Evolutionary conservation across 92 coral and sea anemone genomes (phyloP), one percentile per base, ranked within the genome.

Genomic region (Bergia sp.): DNA sequence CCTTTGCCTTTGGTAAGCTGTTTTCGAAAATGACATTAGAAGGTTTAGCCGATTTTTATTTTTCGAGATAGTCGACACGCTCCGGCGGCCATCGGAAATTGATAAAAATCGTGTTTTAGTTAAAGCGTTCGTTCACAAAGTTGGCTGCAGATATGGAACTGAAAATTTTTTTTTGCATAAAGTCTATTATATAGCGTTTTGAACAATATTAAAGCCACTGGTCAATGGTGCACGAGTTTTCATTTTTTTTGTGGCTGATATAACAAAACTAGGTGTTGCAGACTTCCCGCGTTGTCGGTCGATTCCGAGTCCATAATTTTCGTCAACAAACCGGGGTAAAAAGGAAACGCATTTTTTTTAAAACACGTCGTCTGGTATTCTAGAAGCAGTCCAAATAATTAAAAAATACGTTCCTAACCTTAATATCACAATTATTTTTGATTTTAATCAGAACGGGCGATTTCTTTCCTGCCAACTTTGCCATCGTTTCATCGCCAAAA

Each of bases 381-480:
- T 15, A 64, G 71, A 64, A 64, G 23, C 71, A 64, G 71, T 64
- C 86, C 86, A 50, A 81, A 71, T 53, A 81, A 81, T 49, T 65
- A 81, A 81, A 55, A 38, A 43, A 65, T 82, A 74, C 41, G 79
- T 43, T 36, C 42, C 88, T 85, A 55, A 85, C 88, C 88, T 85
- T 85, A 77, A 85, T 85, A 69, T 85, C 53, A 71, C 88, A 85
- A 85, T 73, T 85, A 71, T 85, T 85, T 45, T 69, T 40, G 78
- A 83, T 77, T 39, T 83, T 40, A 47, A 83, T 64, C 43, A 83
- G 88, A 10, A 85, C 79, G 15, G 88, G 80, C 49, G 80, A 85
- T 20, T 65, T 77, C 18, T 66, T 61, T n/a, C 75, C 61, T 43
- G 49, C 75, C 66, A 85, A 40, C 13, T n/a, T 58, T 69, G 47